Evolutionary conservation across 1,140 invertebrate species (phyloP), one percentile per base, ranked within the genome.

Genomic region (Zaprionus tsacasi): DNA sequence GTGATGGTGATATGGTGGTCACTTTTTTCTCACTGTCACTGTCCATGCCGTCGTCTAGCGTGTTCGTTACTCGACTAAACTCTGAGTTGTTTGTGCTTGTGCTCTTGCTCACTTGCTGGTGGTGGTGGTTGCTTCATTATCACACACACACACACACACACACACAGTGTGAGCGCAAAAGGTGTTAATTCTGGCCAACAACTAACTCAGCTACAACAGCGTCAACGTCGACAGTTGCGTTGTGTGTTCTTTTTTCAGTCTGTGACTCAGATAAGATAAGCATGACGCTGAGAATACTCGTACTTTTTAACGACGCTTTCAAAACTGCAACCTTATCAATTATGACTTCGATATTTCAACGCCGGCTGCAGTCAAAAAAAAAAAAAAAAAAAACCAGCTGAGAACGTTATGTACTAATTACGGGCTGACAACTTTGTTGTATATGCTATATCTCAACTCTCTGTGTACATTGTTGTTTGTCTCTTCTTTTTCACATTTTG

Each of bases 121-220:
- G 3, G 27, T 30, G 21, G 21, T 30, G 27, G 27, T 50, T 78
- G 82, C 73, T 77, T 88, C 76, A 88, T 87, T 87, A 87, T 87
- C 82, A 76, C 83, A 70, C 21, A 21, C 83, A 70, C 82, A 76
- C 83, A 70, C 82, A 76, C 83, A 70, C 82, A 76, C 83, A 70
- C 2, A 21, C 21, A 21, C 27, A 2, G 27, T 30, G 6, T 30
- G 77, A 66, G 52, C 59, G 66, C 83, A 61, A 78, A 85, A 87
- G 83, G 83, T 87, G 83, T 83, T 87, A 87, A 87, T 87, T 73
- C 78, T 74, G 69, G 54, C 68, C 79, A 86, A 86, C 82, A 67
- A 58, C 30, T 21, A 43, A 67, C 66, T 40, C 70, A 50, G 65
- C 61, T 56, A 69, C 55, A 40, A 55, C 55, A 74, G 21, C 48